Base-by-base conservation (phyloP, 2,888 invertebrate species). In the Eristalis arbustorum region DNA sequence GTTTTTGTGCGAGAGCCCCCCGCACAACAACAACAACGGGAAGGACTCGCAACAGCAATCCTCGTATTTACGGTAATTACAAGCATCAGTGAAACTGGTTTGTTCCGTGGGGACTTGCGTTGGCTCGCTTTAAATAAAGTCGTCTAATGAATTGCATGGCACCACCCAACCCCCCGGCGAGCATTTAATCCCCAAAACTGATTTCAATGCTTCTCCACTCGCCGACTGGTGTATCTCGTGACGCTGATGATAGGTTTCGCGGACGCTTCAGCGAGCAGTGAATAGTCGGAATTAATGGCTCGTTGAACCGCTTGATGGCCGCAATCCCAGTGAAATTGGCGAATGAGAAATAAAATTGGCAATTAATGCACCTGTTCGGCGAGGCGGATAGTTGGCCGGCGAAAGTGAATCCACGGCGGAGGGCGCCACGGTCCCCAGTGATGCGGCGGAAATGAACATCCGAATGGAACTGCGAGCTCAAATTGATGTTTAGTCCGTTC, bases 291-390 rank as follows among this genome's bases (percentile, higher is more conserved):
- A 66, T 79, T 69, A 56, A 75, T 75, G 79, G 79, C 78, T 69
- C 83, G 78, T 74, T 78, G 83, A 56, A 10, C 23, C 25, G 74
- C 23, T 74, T 79, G 79, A 84, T 84, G 74, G 28, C 67, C 69
- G 18, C 57, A 59, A 83, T 62, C 34, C 40, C 31, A 31, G n/a
- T 23, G 40, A 25, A 64, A 73, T 73, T 34, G 62, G 56, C 49
- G 67, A 79, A 75, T 75, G 75, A 28, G 62, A 79, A 74, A 74
- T 84, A 71, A 74, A 84, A 79, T 75, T 84, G 75, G 61, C 84
- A 84, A 84, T 84, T 75, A 84, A 79, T 84, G 62, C 42, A 79
- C 84, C 71, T 73, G 71, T 18, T 49, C 8, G 49, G 49, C 49
- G 10, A 18, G 49, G 8, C 18, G 25, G 25, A 11, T n/a, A 18